Percentiles rank a stretch among this genome's conserved stretches.
phyloP scores from a whole-genome alignment of 1,140 invertebrate species.

The Ips typographus region DNA sequence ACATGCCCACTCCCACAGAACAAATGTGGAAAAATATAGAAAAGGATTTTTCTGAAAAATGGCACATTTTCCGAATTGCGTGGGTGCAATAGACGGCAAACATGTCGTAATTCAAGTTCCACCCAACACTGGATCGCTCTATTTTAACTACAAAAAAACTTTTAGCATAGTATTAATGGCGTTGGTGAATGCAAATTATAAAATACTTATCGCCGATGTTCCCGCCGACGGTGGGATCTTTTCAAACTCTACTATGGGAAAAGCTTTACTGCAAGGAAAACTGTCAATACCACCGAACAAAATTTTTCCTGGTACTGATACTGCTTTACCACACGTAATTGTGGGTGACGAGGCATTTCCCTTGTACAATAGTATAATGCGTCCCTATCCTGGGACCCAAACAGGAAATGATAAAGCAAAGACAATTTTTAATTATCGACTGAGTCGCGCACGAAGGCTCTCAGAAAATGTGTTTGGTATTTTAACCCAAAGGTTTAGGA shows the following conservation, averaged over 20 bases:
- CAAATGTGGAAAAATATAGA: conserved; percentile 35
- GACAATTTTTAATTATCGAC: conserved; percentile 24
- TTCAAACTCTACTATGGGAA: conserved; percentile 16
- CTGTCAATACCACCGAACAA: conserved; percentile 24
- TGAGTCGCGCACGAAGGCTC: conserved; percentile 11
- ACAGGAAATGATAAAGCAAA: conserved; percentile 39
- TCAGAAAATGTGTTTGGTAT: conserved; percentile 24
- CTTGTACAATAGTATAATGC: conserved; percentile 25
- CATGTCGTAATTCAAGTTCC: conserved; percentile 50
- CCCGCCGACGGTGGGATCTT: conserved; percentile 51
- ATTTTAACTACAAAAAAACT: conserved; percentile 54
- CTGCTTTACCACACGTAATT: conserved; percentile 39
- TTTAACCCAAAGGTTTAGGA: conserved; percentile 16
- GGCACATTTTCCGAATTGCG: conserved; percentile 47
- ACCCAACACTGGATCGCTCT: conserved; percentile 47
- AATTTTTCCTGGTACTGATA: conserved; percentile 18
- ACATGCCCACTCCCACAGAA: conserved; percentile 24
- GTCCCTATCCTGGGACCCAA: conserved; percentile 22
- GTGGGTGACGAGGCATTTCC: conserved; percentile 40
- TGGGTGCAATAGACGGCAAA: conserved; percentile 55
- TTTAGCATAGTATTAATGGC: conserved; percentile 53
- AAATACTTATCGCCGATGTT: conserved; percentile 51
- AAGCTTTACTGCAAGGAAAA: conserved; percentile 6
- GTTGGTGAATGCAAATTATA: conserved; percentile 55
- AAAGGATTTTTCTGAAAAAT: conserved; percentile 41